These are phyloP conservation scores for Halesus radiatus DNA, from an alignment of 1,140 invertebrate species.

Conservation along the genomic window DNA sequence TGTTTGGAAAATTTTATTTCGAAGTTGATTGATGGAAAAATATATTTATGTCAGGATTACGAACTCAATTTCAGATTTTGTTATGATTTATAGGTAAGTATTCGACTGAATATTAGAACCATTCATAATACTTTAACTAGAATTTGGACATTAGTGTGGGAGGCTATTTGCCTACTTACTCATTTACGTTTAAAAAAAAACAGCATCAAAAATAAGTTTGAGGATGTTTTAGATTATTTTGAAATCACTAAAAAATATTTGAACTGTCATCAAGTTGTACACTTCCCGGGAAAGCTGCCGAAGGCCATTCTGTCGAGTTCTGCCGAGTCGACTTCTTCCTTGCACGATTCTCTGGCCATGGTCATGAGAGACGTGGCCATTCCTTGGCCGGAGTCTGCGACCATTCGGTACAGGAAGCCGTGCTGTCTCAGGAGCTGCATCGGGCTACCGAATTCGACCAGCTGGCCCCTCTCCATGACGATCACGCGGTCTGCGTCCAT, in stretches of 20 bases:
- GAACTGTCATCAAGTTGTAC: neutral
- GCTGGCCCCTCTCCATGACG: constrained; percentile 64
- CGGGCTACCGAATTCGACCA: constrained; percentile 72
- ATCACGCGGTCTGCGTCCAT: constrained; percentile 77
- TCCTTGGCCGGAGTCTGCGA: constrained; percentile 6
- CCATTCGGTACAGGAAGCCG: constrained; percentile 14
- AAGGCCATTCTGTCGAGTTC: neutral
- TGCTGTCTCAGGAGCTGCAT: constrained; percentile 63
- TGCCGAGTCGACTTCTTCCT: neutral
- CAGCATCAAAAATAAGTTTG: too few relatives aligned
- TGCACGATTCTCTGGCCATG: constrained; percentile 18
- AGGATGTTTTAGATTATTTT: neutral
- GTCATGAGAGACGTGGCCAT: constrained; percentile 15
- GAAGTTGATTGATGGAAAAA: too few relatives aligned
- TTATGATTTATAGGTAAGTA: too few relatives aligned
- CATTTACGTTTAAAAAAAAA: too few relatives aligned
- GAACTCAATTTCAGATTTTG: too few relatives aligned
- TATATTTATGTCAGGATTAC: too few relatives aligned
- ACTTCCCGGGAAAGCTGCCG: neutral
- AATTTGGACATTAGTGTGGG: too few relatives aligned
- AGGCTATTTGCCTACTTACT: too few relatives aligned
- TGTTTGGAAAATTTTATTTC: too few relatives aligned
- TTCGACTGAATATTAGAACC: too few relatives aligned
- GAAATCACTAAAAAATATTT: neutral
- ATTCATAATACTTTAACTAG: too few relatives aligned